phyloP scores from a whole-genome alignment of 2,113 vertebrate genomes.

The Parus major region DNA sequence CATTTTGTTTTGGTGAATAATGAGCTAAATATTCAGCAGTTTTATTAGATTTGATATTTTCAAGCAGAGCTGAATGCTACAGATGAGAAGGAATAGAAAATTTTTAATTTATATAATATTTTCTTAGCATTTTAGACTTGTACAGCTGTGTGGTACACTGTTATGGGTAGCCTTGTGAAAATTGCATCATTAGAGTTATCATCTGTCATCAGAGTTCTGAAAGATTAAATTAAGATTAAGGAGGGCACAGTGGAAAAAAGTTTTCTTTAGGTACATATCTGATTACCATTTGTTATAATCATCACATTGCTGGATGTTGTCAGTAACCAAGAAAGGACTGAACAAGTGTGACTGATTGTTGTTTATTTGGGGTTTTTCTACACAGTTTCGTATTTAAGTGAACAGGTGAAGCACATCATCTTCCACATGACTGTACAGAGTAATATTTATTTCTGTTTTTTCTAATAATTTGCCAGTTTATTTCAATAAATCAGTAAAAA shows the following conservation, averaged over 20 bases:
- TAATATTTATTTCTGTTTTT: background rate
- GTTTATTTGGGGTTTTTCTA: background rate
- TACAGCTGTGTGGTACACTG: accelerated
- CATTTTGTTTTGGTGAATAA: background rate
- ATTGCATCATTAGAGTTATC: background rate
- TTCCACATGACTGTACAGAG: background rate
- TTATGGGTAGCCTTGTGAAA: background rate
- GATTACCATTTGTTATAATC: background rate
- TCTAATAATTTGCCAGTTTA: background rate
- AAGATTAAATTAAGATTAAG: background rate
- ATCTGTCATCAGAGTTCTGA: background rate
- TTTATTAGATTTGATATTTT: background rate
- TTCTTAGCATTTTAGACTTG: background rate
- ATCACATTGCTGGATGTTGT: background rate
- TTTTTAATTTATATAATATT: background rate
- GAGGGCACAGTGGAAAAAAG: background rate
- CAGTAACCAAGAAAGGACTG: background rate
- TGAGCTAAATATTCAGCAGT: background rate
- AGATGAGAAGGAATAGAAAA: background rate
- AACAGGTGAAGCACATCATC: background rate
- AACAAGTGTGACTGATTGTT: background rate
- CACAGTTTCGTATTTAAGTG: background rate
- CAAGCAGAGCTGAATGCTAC: background rate
- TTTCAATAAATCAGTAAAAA: background rate
- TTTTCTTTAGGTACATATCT: background rate